These are phyloP conservation scores for Drosophila erecta DNA, from an alignment of 1,140 invertebrate species.

Conservation along the genomic window DNA sequence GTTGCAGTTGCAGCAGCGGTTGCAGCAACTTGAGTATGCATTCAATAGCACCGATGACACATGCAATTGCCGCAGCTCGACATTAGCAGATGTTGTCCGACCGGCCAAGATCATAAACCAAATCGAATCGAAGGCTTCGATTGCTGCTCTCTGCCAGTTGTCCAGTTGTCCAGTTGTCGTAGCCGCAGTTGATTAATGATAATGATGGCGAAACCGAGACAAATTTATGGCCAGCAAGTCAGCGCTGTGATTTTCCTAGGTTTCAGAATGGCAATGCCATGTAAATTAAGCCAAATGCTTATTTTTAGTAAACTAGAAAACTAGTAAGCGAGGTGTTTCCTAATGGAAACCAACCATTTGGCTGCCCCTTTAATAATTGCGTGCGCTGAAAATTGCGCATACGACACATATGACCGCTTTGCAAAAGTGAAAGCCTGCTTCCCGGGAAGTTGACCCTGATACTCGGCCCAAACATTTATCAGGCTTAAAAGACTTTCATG, in stretches of 20 bases:
- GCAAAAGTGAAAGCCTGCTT: constrained; percentile 24
- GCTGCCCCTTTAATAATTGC: background rate
- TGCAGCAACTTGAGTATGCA: constrained; percentile 1
- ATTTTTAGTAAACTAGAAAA: background rate
- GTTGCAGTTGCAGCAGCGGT: background rate
- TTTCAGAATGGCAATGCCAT: background rate
- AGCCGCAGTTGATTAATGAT: constrained; percentile 42
- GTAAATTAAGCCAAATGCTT: background rate
- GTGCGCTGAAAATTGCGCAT: constrained; percentile 32
- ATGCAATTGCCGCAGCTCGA: constrained; percentile 22
- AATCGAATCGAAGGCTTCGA: constrained; percentile 35
- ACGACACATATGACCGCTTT: constrained; percentile 45
- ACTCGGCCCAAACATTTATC: constrained; percentile 65
- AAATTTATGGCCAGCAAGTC: constrained; percentile 31
- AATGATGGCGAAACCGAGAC: constrained; percentile 14
- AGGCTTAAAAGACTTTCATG: constrained; percentile 74
- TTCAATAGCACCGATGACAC: constrained; percentile 25
- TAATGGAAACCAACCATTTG: too few species aligned
- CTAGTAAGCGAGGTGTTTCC: too few species aligned
- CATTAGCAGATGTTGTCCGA: constrained; percentile 26
- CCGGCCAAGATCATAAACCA: constrained; percentile 32
- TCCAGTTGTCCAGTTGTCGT: constrained; percentile 26
- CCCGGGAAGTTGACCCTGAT: constrained; percentile 1
- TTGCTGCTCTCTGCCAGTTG: constrained; percentile 41
- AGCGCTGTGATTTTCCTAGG: constrained; percentile 1